These are phyloP conservation scores for Nemapogon koenigi DNA, from an alignment of 2,888 invertebrate genomes.

Conservation along the genomic window DNA sequence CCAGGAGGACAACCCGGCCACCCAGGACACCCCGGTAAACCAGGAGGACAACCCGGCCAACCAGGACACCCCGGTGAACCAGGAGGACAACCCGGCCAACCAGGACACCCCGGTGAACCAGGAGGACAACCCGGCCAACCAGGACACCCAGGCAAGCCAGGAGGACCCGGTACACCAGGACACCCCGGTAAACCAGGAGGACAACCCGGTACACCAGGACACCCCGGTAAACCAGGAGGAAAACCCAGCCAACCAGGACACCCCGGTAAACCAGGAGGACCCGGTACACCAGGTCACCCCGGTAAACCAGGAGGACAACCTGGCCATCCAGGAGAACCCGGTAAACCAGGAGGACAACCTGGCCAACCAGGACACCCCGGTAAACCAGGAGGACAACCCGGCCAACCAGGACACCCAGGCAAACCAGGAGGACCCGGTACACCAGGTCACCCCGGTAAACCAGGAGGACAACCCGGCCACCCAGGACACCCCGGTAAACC, in stretches of 20 bases:
- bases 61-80: not conserved
- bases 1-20: not conserved
- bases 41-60: not conserved
- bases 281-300: slow-evolving; percentile 3
- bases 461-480: slow-evolving; percentile 19
- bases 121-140: slow-evolving; percentile 8
- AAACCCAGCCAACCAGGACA: slow-evolving; percentile 4
- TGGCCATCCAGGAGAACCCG: slow-evolving; percentile 8
- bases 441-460: slow-evolving; percentile 7
- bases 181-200: slow-evolving; percentile 7
- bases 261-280: slow-evolving; percentile 8
- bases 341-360: slow-evolving; percentile 9
- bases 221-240: slow-evolving; percentile 9
- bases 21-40: not conserved
- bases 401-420: slow-evolving; percentile 4
- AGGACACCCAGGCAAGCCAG: slow-evolving; percentile 3
- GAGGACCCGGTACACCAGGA: not conserved
- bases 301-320: slow-evolving; percentile 9
- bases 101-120: not conserved
- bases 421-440: slow-evolving; percentile 4
- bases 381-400: not conserved
- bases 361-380: slow-evolving; percentile 5
- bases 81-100: not conserved
- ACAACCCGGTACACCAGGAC: slow-evolving; percentile 5
- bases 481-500: slow-evolving; percentile 12